Base-by-base conservation (phyloP, 2,888 invertebrate species). In the Epicampocera succincta region DNA sequence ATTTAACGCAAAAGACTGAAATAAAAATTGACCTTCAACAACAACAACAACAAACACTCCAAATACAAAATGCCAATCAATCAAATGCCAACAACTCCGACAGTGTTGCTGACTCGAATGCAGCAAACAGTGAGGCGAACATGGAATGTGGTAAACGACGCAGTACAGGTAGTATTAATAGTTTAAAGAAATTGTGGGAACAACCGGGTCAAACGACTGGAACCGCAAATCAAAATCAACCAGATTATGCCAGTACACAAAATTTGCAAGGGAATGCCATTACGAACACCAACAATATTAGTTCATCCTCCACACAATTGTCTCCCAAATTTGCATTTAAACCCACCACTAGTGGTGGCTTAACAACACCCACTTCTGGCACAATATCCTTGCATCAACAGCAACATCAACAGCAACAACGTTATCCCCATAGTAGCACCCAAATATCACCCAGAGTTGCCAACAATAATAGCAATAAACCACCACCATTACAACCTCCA, bases 111-210 rank as follows among this genome's bases (percentile, higher is more conserved):
- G 85, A 79, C 21, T n/a, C 56, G 1, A 12, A 11, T 33, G 29
- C 60, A 74, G 75, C 69, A 71, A 78, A 72, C 78, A 66, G 72
- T 52, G 75, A 83, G 61, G 54, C 48, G 71, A 79, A 73, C 19
- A 33, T 80, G 58, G 95, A 95, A 65, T 94, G 93, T 15, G 96
- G 96, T 89, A 97, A 97, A 90, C 93, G 97, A 13, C 95, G 96
- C 85, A 97, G 97, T 90, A 97, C 97, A 61, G 97, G 97, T 83
- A 97, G 97, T 91, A 98, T 98, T 88, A 97, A 95, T 90, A 97
- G 96, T 90, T 92, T 98, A 87, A 97, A 97, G 90, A 96, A 96
- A 90, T 92, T 98, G 83, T 98, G 98, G 98, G 98, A 98, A 91
- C 95, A 95, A 84, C 96, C 95, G 88, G 95, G 95, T 29, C 83